These are phyloP conservation scores for Exocentrus adspersus DNA, from an alignment of 2,888 invertebrate genomes.

Conservation along the genomic window DNA sequence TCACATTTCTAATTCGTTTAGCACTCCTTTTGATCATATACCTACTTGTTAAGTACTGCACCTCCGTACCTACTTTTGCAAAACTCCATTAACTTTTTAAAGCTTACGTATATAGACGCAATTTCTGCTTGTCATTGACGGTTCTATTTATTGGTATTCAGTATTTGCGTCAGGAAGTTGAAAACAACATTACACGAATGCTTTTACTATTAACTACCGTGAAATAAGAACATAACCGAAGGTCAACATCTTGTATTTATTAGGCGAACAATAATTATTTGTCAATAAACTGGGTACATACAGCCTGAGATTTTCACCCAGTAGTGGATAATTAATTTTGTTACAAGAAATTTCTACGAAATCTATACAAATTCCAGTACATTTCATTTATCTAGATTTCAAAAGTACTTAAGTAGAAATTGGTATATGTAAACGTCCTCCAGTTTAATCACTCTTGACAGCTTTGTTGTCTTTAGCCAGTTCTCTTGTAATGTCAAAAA, in stretches of 20 bases:
- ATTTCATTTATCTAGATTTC: too few species aligned
- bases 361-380: too few species aligned
- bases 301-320: neutral
- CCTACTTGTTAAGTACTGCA: too few species aligned
- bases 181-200: conserved; percentile 20
- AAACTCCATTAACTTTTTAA: neutral
- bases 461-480: too few species aligned
- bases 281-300: neutral
- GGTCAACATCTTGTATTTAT: conserved; percentile 38
- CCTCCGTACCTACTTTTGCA: too few species aligned
- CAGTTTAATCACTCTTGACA: neutral
- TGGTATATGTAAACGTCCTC: conserved; percentile 8
- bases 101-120: neutral
- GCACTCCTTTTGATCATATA: too few species aligned
- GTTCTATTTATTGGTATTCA: conserved; percentile 5
- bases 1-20: too few species aligned
- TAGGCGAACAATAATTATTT: neutral
- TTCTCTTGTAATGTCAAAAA: too few species aligned
- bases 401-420: too few species aligned
- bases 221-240: conserved; percentile 41
- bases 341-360: neutral
- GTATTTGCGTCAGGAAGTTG: conserved; percentile 21
- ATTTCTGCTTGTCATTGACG: conserved; percentile 16
- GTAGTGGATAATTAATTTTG: neutral
- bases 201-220: conserved; percentile 43